Percentiles rank a stretch among this genome's conserved stretches.
Evolutionary conservation across 2,113 vertebrate genomes (phyloP).

Genomic region (Elaphurus davidianus): DNA sequence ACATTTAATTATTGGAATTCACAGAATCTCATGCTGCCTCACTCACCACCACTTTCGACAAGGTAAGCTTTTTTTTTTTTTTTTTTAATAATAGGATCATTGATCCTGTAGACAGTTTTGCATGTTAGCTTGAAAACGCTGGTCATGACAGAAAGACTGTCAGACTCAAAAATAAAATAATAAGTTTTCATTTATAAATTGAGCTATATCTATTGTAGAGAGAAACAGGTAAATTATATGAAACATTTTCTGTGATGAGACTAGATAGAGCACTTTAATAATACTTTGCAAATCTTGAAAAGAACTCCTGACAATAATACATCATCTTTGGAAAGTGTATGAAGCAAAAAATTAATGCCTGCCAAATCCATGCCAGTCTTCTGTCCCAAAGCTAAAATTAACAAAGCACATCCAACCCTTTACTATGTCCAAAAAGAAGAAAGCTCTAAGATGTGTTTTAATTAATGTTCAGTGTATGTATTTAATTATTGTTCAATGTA

Average conservation of each 20-base stretch:
- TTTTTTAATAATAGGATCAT: not conserved
- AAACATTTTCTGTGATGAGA: slow-evolving; percentile 31
- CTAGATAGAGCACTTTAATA: slow-evolving; percentile 61
- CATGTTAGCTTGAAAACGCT: slow-evolving; percentile 2
- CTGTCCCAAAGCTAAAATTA: slow-evolving; percentile 45
- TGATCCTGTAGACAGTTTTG: not conserved
- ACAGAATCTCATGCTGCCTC: not conserved
- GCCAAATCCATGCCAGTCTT: not conserved
- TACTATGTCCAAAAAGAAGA: not conserved
- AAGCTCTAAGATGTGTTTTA: slow-evolving; percentile 45
- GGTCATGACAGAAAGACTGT: not conserved
- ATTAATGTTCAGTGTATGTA: slow-evolving; percentile 48
- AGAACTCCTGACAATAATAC: slow-evolving; percentile 34
- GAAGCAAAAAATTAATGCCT: slow-evolving; percentile 57
- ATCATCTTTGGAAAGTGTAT: slow-evolving; percentile 31
- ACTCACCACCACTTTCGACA: not conserved
- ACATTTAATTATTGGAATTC: not conserved
- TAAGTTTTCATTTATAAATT: slow-evolving; percentile 42
- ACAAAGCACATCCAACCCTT: not conserved
- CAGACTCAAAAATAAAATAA: slow-evolving; percentile 39
- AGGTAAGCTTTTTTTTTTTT: not conserved
- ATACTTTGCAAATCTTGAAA: slow-evolving; percentile 55
- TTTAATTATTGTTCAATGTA: slow-evolving; percentile 53
- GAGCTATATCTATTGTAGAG: not conserved
- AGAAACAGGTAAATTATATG: slow-evolving; percentile 38